Conservation (phyloP, 2,888 invertebrate species). For the Agriopis aurantiaria region DNA sequence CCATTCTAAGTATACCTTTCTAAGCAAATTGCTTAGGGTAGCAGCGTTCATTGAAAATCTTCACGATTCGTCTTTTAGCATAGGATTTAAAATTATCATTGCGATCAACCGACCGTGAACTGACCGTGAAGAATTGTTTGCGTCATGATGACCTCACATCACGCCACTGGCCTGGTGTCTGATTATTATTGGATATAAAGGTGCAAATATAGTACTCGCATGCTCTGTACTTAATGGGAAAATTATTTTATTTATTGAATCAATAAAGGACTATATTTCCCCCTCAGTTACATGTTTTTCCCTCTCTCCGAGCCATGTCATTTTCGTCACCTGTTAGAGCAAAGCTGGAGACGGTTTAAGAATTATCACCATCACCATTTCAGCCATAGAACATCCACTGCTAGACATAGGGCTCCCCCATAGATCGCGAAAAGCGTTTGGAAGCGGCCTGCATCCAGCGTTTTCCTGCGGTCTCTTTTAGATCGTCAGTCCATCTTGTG, state of each 20-base stretch:
- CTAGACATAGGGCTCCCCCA: too few relatives aligned
- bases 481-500: too few relatives aligned
- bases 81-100: constrained; percentile 33
- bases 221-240: background rate
- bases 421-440: too few relatives aligned
- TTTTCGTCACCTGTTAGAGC: too few relatives aligned
- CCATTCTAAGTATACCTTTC: background rate
- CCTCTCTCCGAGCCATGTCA: background rate
- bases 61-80: constrained; percentile 38
- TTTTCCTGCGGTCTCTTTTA: too few relatives aligned
- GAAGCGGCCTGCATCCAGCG: too few relatives aligned
- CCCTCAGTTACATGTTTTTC: background rate
- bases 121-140: constrained; percentile 46
- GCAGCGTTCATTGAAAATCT: constrained; percentile 22
- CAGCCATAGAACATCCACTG: too few relatives aligned
- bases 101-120: constrained; percentile 48
- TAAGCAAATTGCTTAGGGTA: constrained; percentile 11
- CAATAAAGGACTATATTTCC: too few relatives aligned
- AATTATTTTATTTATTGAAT: background rate
- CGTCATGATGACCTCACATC: constrained; percentile 46
- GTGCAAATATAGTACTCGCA: background rate
- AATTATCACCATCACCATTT: too few relatives aligned
- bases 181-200: constrained; percentile 4
- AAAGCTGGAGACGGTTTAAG: too few relatives aligned
- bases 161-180: constrained; percentile 43